Evolutionary conservation across 2,113 vertebrate species (phyloP), one percentile per base, ranked within the genome.

Genomic region (Budorcas taxicolor): DNA sequence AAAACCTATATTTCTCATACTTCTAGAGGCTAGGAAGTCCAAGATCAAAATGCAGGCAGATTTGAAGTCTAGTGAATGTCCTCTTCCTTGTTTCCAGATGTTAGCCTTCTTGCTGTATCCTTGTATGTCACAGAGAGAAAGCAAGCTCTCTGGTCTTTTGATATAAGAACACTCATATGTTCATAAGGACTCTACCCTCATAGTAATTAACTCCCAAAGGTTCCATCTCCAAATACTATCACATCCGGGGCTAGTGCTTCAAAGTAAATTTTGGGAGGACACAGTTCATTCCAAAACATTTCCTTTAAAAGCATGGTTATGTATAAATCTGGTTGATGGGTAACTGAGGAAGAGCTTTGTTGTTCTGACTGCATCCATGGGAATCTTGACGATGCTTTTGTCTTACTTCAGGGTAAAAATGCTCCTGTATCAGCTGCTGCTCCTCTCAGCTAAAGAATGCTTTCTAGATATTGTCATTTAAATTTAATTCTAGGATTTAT

Each of bases 381-480:
- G 27, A 84, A 16, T 58, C n/a, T 93, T 87, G 47, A 80, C 5
- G 36, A 64, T 74, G 0, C 0, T 29, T 89, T 84, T 81, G 8
- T 50, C 12, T 92, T 0, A 43, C 31, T 12, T 58, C 21, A 64
- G 25, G 8, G 5, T 10, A 40, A 80, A 94, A 80, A 33, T 89
- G 7, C 6, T 58, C 29, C 31, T 45, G 0, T 3, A 60, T 19
- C 2, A 45, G 74, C 25, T 45, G 3, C 25, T 78, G 43, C 25
- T 21, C 25, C 7, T 94, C 13, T 92, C 6, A 36, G 31, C 23
- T 91, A 14, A 52, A 84, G 92, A 81, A 78, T 62, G 2, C 1
- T 95, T 76, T 82, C 2, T 31, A 81, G 81, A 87, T 86, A 85
- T 33, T 93, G 88, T 36, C 2, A 60, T 58, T 84, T 93, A 91